These are phyloP conservation scores for Noctuana brunneofusca DNA, from an alignment of 2,888 invertebrate species.

Conservation along the genomic window DNA sequence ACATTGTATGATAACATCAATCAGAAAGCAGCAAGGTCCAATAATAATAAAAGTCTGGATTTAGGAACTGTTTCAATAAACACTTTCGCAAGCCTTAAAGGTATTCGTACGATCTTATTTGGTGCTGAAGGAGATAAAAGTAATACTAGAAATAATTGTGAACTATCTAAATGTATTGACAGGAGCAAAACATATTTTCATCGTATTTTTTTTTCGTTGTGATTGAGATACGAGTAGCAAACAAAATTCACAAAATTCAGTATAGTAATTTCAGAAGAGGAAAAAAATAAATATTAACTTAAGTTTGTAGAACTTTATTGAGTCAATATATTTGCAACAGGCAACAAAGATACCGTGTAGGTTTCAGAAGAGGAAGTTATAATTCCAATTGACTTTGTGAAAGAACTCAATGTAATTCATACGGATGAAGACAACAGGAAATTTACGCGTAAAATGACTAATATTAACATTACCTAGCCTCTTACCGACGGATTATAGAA, in stretches of 20 bases:
- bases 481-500: constrained; percentile 30
- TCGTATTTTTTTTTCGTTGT: no score
- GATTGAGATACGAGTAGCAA: no score
- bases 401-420: constrained; percentile 48
- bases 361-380: constrained; percentile 37
- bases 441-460: constrained; percentile 71
- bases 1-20: constrained; percentile 48
- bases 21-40: constrained; percentile 52
- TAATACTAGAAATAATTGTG: neutral
- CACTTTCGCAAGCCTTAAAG: no score
- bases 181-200: no score
- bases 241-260: no score
- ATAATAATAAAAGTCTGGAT: constrained; percentile 68
- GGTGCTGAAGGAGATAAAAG: no score
- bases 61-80: constrained; percentile 57
- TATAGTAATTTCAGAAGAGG: no score
- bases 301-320: neutral
- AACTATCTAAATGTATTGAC: no score
- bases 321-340: neutral
- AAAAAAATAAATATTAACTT: no score
- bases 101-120: no score
- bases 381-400: constrained; percentile 40
- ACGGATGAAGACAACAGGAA: constrained; percentile 58
- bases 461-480: constrained; percentile 61
- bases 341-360: constrained; percentile 41